Percentiles rank a stretch among this genome's conserved stretches.
phyloP scores from a whole-genome alignment of 1,140 invertebrate species.

The Papilio polyxenes region DNA sequence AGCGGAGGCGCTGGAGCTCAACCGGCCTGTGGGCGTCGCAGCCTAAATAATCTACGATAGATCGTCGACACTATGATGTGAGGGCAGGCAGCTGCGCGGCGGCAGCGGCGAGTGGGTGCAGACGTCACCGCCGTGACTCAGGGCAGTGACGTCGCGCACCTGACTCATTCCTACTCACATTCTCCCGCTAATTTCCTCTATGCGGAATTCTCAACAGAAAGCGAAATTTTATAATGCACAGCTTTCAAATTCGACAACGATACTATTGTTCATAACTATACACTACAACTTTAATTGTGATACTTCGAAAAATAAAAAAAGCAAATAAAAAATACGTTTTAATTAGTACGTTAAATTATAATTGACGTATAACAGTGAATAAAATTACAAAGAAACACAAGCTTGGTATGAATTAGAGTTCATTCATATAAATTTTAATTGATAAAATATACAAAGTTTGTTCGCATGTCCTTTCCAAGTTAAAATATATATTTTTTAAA shows the following conservation, averaged over 20 bases:
- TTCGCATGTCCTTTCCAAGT: not conserved
- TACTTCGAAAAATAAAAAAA: not conserved
- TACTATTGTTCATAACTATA: not conserved
- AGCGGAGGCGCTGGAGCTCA: slow-evolving; percentile 63
- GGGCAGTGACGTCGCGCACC: slow-evolving; percentile 67
- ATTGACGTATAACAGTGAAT: not conserved
- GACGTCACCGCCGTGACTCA: slow-evolving; percentile 70
- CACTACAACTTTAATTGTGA: not conserved
- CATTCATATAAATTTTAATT: not conserved
- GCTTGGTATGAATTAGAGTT: not conserved
- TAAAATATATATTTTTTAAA: not conserved
- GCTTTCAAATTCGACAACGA: not conserved
- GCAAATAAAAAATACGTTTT: not conserved
- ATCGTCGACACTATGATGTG: not conserved
- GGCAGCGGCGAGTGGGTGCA: slow-evolving; percentile 55
- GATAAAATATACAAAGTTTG: not conserved
- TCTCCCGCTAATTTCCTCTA: slow-evolving; percentile 37
- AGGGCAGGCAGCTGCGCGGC: slow-evolving; percentile 39
- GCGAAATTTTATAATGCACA: not conserved
- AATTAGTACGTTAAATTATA: not conserved
- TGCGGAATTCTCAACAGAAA: slow-evolving; percentile 6
- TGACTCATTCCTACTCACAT: slow-evolving; percentile 61
- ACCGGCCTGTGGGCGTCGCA: slow-evolving; percentile 55
- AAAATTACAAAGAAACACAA: not conserved
- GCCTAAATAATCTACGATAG: slow-evolving; percentile 42